Evolutionary conservation across 2,113 vertebrate species (phyloP), one percentile per base, ranked within the genome.

Genomic region (Acanthisitta chloris): DNA sequence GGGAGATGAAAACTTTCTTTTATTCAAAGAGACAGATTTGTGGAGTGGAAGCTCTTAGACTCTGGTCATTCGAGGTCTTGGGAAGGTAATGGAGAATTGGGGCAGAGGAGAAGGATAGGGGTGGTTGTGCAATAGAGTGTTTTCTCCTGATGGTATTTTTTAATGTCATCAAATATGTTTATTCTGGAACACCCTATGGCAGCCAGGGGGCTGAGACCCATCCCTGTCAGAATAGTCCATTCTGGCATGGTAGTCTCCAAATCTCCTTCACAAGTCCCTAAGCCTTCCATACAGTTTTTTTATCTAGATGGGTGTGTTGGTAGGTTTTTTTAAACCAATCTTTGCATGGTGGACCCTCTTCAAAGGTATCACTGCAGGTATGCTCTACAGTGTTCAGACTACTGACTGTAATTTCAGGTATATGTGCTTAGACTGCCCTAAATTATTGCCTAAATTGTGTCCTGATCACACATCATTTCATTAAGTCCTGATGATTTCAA

Each of bases 401-500:
- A 20, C 42, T 45, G 42, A 14, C 38, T 58, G 36, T 33, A 58
- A 34, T 34, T 74, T 25, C 70, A 62, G 25, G 17, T 6, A 1
- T 8, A 29, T 4, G 9, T 48, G 38, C 42, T 81, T 40, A 29
- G 33, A 49, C 31, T 55, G 54, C 34, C 42, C 46, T 54, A 34
- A 88, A 58, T 43, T 23, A 23, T 6, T 15, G 12, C 17, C 21
- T 54, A 21, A 67, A 67, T 77, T n/a, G 46, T 4, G 29, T 78
- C 42, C 64, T 54, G 34, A 2, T 1, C 33, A 54, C 15, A 25
- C 7, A 17, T 31, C 4, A 11, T 29, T 93, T 65, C 21, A 14
- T 18, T 23, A 26, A 4, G 0, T 70, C 34, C 21, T 0, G 1
- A 21, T 25, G 46, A n/a, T n/a, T 59, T 77, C 2, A 31, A 10